These are phyloP conservation scores for Leucoraja erinaceus DNA, from an alignment of 2,113 vertebrate species.

Conservation along the genomic window DNA sequence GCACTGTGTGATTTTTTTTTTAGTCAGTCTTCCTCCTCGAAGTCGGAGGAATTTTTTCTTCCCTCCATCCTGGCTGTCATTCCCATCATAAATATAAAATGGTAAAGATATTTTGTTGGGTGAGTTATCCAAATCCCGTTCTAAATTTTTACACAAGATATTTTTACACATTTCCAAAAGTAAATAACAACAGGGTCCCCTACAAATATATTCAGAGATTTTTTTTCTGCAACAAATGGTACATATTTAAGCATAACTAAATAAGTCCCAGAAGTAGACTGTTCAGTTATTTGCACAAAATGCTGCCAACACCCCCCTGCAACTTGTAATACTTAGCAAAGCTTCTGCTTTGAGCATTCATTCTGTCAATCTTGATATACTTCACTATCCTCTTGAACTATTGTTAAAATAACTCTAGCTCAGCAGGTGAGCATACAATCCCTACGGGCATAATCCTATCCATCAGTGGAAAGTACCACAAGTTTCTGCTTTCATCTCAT, in stretches of 20 bases:
- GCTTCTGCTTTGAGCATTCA: slow-evolving; percentile 6
- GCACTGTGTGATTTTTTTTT: background rate
- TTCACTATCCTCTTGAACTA: background rate
- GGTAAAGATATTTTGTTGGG: background rate
- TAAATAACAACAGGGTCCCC: background rate
- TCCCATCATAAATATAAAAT: background rate
- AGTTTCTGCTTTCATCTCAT: background rate
- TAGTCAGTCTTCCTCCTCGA: background rate
- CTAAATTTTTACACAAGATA: background rate
- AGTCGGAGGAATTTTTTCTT: background rate
- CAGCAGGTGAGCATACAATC: background rate
- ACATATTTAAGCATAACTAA: background rate
- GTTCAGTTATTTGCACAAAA: background rate
- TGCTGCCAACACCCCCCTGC: slow-evolving; percentile 5
- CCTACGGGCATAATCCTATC: background rate
- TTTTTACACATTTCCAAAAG: background rate
- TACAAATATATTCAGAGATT: background rate
- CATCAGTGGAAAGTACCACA: background rate
- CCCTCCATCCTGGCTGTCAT: background rate
- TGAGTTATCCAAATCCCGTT: background rate
- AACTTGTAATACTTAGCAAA: background rate
- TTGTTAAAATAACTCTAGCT: background rate
- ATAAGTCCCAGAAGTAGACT: background rate
- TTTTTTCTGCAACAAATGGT: background rate
- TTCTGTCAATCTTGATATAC: slow-evolving; percentile 17